Percentiles rank a stretch among this genome's conserved stretches.
These are phyloP conservation scores for Ia io DNA, from an alignment of 2,113 vertebrate genomes.

Conservation along the genomic window DNA sequence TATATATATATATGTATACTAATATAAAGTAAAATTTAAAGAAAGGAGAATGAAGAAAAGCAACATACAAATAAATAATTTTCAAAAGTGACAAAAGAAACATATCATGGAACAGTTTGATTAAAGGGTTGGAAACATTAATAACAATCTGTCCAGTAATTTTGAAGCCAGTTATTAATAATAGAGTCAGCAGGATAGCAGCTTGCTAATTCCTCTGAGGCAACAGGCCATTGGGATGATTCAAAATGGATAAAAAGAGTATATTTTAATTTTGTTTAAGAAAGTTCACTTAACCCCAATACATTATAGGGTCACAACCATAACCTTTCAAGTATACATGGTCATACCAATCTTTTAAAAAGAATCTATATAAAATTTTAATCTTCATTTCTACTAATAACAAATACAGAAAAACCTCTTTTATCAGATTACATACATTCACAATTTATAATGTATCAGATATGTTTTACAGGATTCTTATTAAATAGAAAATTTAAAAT, in stretches of 20 bases:
- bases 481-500: slow-evolving; percentile 39
- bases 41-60: slow-evolving; percentile 24
- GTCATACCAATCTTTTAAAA: background rate
- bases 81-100: slow-evolving; percentile 54
- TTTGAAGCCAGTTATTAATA: slow-evolving; percentile 60
- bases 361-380: background rate
- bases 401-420: slow-evolving; percentile 26
- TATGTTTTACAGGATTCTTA: background rate
- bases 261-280: background rate
- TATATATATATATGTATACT: too few species aligned
- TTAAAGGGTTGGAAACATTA: slow-evolving; percentile 56
- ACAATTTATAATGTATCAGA: background rate
- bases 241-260: background rate
- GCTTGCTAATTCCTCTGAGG: slow-evolving; percentile 41
- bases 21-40: slow-evolving; percentile 38
- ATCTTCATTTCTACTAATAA: slow-evolving; percentile 1
- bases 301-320: background rate
- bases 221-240: slow-evolving; percentile 9
- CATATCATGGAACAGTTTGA: slow-evolving; percentile 41
- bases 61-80: slow-evolving; percentile 25
- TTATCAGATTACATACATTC: background rate
- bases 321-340: background rate
- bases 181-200: slow-evolving; percentile 45
- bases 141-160: slow-evolving; percentile 49
- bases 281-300: slow-evolving; percentile 35